Base-by-base conservation (phyloP, 2,797 vertebrate species). In the Acipenser ruthenus region DNA sequence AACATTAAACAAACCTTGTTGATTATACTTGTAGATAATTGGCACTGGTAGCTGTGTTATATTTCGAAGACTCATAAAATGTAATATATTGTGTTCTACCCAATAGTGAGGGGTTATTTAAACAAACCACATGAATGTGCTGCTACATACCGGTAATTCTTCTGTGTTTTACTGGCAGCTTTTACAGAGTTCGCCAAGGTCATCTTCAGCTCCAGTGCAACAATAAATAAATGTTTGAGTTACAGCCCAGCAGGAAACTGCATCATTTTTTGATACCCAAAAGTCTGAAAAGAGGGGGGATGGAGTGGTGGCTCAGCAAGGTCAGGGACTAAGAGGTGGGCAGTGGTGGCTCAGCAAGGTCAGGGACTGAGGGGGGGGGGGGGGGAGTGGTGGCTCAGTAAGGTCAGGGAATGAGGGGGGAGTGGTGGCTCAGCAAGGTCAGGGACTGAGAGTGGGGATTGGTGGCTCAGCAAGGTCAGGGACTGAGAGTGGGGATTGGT, bases 111-210 rank as follows among this genome's bases (percentile, higher is more conserved):
- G 74, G 77, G 79, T 79, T 79, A 79, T 76, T 74, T 73, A 80
- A 80, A 80, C 79, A 80, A 80, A 80, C 79, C 79, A 79, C 77
- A 80, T 79, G 77, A 79, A 79, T 80, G 74, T 74, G 74, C 76
- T 58, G 23, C 4, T 37, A 37, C 23, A 37, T 37, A 37, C 23
- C 23, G 23, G 23, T 37, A 37, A 37, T 37, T 37, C 23, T 37
- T 37, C 23, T 37, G 23, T 37, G 23, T 37, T 37, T 37, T 37
- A 37, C 23, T 37, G 23, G 23, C 23, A 37, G 23, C 4, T 37
- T 37, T 37, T 37, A 37, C 23, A 37, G 23, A 37, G 23, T 37
- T 72, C 71, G 70, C 69, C 70, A 69, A 69, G 69, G 70, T 73
- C 68, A 6, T 60, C 12, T 8, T 2, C 23, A 4, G 4, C 2